Evolutionary conservation across 2,797 vertebrate species (phyloP).

Genomic region (Hemitrygon akajei): DNA sequence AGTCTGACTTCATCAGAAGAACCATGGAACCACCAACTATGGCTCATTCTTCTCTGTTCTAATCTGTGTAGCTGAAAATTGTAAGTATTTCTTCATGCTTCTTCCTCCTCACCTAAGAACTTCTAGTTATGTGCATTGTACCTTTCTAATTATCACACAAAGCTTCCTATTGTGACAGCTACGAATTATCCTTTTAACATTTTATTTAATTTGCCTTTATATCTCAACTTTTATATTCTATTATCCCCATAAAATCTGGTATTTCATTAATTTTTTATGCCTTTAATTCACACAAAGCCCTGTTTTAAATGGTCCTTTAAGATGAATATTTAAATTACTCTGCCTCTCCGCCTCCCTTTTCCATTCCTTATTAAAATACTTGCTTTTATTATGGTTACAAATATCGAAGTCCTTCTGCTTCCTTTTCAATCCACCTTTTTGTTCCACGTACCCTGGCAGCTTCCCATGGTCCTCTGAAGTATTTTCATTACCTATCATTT

Average conservation of each 20-base stretch:
- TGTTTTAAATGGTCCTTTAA: too few relatives aligned
- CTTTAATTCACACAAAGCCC: neutral
- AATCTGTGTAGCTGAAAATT: neutral
- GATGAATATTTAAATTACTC: too few relatives aligned
- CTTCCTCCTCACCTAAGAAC: neutral
- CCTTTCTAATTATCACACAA: too few relatives aligned
- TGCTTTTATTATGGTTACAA: neutral
- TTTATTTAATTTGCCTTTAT: neutral
- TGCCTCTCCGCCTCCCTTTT: too few relatives aligned
- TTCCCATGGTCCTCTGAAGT: neutral
- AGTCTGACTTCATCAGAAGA: neutral
- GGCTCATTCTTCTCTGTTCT: neutral
- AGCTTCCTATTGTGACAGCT: neutral
- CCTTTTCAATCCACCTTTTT: neutral
- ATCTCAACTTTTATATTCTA: neutral
- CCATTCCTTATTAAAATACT: too few relatives aligned
- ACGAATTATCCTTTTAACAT: neutral
- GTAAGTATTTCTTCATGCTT: neutral
- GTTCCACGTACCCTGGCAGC: neutral
- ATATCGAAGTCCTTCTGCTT: neutral
- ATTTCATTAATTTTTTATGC: neutral
- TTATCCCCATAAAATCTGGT: neutral
- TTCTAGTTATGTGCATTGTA: too few relatives aligned
- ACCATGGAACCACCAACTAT: neutral
- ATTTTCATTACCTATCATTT: neutral